Percentiles rank a stretch among this genome's conserved stretches.
Evolutionary conservation across 2,113 vertebrate species (phyloP).

Genomic region (Tachysurus vachellii): DNA sequence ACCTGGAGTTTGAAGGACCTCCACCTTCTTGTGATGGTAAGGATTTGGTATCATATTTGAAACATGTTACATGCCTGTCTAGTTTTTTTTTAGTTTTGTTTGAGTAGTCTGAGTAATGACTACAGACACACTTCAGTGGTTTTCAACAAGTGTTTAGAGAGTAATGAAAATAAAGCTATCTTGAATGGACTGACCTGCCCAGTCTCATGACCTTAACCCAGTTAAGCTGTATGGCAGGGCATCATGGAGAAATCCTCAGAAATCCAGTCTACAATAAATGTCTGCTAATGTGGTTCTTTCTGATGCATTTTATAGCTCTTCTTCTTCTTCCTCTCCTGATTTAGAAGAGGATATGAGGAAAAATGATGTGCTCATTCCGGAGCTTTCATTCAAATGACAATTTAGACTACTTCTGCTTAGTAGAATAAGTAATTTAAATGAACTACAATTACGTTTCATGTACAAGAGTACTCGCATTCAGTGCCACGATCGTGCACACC

Average conservation of each 20-base stretch:
- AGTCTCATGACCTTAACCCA: background rate
- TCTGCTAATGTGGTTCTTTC: background rate
- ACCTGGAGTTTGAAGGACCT: conserved; percentile 90
- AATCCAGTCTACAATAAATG: background rate
- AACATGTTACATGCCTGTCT: background rate
- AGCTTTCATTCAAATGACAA: conserved; percentile 19
- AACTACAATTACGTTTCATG: conserved; percentile 18
- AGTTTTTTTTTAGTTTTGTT: background rate
- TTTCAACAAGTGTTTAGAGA: background rate
- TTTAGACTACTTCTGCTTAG: conserved; percentile 1
- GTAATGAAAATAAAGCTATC: background rate
- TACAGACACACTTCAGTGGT: background rate
- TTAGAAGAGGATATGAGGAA: background rate
- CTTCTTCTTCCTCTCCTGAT: background rate
- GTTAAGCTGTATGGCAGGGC: background rate
- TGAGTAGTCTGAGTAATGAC: background rate
- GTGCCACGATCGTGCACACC: background rate
- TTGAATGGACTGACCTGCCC: background rate
- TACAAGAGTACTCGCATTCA: conserved; percentile 8
- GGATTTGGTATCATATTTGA: background rate
- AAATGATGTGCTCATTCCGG: background rate
- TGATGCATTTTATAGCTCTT: background rate
- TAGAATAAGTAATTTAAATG: conserved; percentile 10
- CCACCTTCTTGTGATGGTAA: conserved; percentile 93
- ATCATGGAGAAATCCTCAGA: background rate